A percentile compares a stretch with the other conserved stretches of the same genome.
Conservation (phyloP, 2,888 invertebrate species). For the Tolmerus cingulatus region DNA sequence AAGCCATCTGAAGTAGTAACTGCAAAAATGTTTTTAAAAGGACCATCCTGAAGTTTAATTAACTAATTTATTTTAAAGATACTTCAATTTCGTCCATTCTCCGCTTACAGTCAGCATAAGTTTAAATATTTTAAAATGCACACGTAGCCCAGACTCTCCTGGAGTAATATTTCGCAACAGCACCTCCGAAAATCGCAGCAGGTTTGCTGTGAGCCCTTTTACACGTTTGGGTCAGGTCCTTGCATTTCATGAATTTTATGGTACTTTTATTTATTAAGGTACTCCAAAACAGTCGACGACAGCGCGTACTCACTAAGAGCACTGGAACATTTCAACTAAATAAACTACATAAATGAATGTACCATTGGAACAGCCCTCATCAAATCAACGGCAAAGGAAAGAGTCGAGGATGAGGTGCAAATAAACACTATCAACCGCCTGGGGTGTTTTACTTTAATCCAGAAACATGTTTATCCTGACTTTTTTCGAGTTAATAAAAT, state of each 20-base stretch:
- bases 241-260: conserved; percentile 5
- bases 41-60: neutral
- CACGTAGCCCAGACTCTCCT: neutral
- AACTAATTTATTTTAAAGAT: neutral
- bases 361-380: neutral
- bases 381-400: neutral
- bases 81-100: neutral
- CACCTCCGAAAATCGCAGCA: neutral
- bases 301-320: neutral
- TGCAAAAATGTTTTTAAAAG: too few relatives aligned
- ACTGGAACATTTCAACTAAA: neutral
- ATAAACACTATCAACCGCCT: neutral
- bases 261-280: neutral
- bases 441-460: conserved; percentile 4
- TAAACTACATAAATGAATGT: neutral
- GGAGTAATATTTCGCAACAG: neutral
- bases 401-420: neutral
- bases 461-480: neutral
- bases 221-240: neutral
- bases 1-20: too few relatives aligned
- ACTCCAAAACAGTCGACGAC: neutral
- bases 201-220: neutral
- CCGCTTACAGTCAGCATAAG: neutral
- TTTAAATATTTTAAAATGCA: neutral
- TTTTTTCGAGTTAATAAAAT: neutral